A percentile compares a stretch with the other conserved stretches of the same genome.
These are phyloP conservation scores for Rhabdomys dilectus DNA, from an alignment of 2,113 vertebrate genomes.

Conservation along the genomic window DNA sequence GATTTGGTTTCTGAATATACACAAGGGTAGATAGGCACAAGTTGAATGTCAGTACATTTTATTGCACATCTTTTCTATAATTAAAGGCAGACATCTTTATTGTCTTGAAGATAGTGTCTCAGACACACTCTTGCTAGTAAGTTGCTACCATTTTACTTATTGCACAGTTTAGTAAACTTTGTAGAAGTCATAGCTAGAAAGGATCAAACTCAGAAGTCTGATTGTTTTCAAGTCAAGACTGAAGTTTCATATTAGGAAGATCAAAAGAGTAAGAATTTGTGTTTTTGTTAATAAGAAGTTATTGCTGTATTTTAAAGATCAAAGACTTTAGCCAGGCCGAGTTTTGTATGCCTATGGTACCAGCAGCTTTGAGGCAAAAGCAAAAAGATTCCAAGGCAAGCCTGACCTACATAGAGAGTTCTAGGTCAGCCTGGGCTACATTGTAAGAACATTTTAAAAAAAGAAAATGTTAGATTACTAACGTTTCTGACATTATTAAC, in stretches of 20 bases:
- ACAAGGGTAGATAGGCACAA: not conserved
- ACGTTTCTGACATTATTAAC: not conserved
- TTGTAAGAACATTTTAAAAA: not conserved
- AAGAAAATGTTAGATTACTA: not conserved
- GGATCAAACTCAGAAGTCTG: slow-evolving; percentile 13
- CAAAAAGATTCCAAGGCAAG: not conserved
- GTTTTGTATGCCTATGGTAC: not conserved
- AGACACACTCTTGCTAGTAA: not conserved
- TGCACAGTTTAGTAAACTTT: slow-evolving; percentile 51
- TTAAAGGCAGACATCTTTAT: slow-evolving; percentile 41
- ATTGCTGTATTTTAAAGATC: slow-evolving; percentile 19
- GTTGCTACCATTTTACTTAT: not conserved
- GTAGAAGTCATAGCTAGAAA: slow-evolving; percentile 49
- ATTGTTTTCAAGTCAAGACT: not conserved
- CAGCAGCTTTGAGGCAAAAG: not conserved
- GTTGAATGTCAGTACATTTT: slow-evolving; percentile 51
- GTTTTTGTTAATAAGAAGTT: slow-evolving; percentile 46
- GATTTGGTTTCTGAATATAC: slow-evolving; percentile 39
- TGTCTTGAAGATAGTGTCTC: slow-evolving; percentile 42
- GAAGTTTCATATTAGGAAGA: slow-evolving; percentile 54
- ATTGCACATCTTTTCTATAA: slow-evolving; percentile 1
- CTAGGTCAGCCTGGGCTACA: not conserved
- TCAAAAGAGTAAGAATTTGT: not conserved
- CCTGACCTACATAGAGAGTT: not conserved
- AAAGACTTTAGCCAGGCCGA: slow-evolving; percentile 6